Base-by-base conservation (phyloP, 2,888 invertebrate genomes). In the Diaphora mendica region DNA sequence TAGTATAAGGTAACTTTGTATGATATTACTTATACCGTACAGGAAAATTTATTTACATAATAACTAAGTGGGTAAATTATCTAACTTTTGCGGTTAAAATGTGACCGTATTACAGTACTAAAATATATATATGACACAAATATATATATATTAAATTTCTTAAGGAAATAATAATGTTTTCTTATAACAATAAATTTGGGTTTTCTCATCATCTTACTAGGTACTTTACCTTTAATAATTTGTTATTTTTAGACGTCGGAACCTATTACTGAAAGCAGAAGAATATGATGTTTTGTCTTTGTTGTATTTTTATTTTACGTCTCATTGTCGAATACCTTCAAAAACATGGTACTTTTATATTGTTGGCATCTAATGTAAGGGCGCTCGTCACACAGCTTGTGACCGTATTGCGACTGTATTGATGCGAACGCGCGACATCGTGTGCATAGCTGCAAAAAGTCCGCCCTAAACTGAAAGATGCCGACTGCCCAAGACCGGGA, bases 11-110 rank as follows among this genome's bases (percentile, higher is more conserved):
- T 68, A n/a, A 15, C n/a, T 55, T 68, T 35, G 30, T 65, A 42
- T n/a, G 0, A 70, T 51, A 51, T n/a, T 51, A 68, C 35, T 68
- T 68, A 51, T 51, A 0, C 26, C 15, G 55, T 55, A 68, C 68
- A 65, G 71, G 71, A 65, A 71, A 65, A 64, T 64, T 5, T 51
- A 48, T 64, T 64, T 5, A 35, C 11, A 55, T 55, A 35, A 26
- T 69, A 39, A n/a, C n/a, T 15, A 35, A 39, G 4, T 48, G 55
- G 26, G 3, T 39, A 7, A 55, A 59, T 23, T 33, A 48, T 67
- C 67, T 59, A 39, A 55, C 9, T 35, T 30, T 69, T 69, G 68
- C 55, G 68, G 68, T 69, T 69, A 26, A 59, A 59, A 35, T 68
- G 20, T 15, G 17, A 71, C 48, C 48, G 20, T 3, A 68, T 68